Conservation (phyloP, 2,113 vertebrate species). For the Thomomys bottae region DNA sequence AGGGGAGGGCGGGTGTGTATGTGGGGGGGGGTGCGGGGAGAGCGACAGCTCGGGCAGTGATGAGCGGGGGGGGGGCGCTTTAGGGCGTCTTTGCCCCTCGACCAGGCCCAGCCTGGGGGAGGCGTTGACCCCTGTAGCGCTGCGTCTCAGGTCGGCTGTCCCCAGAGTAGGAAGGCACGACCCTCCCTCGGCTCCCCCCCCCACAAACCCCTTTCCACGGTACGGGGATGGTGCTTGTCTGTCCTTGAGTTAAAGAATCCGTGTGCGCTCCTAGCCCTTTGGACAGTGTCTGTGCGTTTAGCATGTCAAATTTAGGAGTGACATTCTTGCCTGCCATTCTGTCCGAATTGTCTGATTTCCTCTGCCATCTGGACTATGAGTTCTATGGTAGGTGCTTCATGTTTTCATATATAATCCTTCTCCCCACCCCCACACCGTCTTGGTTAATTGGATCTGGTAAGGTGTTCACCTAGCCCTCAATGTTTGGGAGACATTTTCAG, state of each 20-base stretch:
- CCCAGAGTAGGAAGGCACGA: not conserved
- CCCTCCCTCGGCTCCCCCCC: not conserved
- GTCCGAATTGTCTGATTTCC: slow-evolving; percentile 39
- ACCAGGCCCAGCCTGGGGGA: not conserved
- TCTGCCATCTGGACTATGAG: slow-evolving; percentile 20
- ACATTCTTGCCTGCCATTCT: slow-evolving; percentile 57
- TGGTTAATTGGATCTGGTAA: slow-evolving; percentile 17
- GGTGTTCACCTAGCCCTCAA: slow-evolving; percentile 28
- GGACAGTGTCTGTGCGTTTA: not conserved
- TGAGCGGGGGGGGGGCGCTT: not conserved
- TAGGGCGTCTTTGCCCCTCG: not conserved
- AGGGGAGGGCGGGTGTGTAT: slow-evolving; percentile 67
- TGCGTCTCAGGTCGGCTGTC: not conserved
- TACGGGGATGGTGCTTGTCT: not conserved
- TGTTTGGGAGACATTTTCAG: slow-evolving; percentile 5
- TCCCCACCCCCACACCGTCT: not conserved
- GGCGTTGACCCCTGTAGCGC: not conserved
- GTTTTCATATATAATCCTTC: not conserved
- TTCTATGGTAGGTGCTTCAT: slow-evolving; percentile 25
- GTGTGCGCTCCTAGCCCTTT: not conserved
- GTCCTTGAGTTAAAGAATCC: slow-evolving; percentile 64
- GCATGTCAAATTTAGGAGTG: slow-evolving; percentile 39
- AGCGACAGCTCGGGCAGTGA: not conserved
- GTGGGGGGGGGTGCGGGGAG: not conserved
- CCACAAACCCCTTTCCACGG: not conserved